Evolutionary conservation across 2,797 vertebrate species (phyloP).

Genomic region (Pangasius larnaudii): DNA sequence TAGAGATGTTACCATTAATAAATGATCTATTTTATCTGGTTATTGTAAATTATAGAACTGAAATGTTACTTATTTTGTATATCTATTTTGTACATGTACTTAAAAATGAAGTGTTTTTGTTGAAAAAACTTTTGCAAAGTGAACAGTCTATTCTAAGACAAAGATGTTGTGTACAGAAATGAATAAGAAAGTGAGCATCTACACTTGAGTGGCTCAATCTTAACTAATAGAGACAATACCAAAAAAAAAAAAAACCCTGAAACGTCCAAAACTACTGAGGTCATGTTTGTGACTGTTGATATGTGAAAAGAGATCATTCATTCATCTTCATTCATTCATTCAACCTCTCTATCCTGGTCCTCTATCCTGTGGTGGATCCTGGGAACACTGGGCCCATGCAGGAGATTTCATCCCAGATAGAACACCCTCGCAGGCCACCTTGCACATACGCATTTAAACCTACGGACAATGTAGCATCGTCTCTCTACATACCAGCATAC

Average conservation of each 20-base stretch:
- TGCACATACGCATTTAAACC: neutral
- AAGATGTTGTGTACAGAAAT: too few relatives aligned
- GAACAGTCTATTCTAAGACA: too few relatives aligned
- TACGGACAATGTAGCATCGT: neutral
- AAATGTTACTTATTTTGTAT: too few relatives aligned
- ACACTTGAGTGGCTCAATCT: too few relatives aligned
- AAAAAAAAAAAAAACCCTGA: neutral
- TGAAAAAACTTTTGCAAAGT: too few relatives aligned
- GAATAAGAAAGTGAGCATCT: too few relatives aligned
- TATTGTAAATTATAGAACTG: too few relatives aligned
- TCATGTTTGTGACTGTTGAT: conserved; percentile 8
- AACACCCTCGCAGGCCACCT: neutral
- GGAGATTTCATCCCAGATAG: neutral
- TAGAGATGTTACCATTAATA: neutral
- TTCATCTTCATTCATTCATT: neutral
- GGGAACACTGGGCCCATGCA: neutral
- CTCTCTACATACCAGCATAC: neutral
- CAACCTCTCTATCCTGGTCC: too few relatives aligned
- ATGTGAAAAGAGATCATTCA: conserved; percentile 36
- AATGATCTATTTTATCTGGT: neutral
- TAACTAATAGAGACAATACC: neutral
- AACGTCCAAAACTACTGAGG: neutral
- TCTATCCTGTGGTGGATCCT: neutral
- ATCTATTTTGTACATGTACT: too few relatives aligned
- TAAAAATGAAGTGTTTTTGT: too few relatives aligned